Evolutionary conservation across 2,797 vertebrate genomes (phyloP), one percentile per base, ranked within the genome.

Genomic region (Aeoliscus strigatus): DNA sequence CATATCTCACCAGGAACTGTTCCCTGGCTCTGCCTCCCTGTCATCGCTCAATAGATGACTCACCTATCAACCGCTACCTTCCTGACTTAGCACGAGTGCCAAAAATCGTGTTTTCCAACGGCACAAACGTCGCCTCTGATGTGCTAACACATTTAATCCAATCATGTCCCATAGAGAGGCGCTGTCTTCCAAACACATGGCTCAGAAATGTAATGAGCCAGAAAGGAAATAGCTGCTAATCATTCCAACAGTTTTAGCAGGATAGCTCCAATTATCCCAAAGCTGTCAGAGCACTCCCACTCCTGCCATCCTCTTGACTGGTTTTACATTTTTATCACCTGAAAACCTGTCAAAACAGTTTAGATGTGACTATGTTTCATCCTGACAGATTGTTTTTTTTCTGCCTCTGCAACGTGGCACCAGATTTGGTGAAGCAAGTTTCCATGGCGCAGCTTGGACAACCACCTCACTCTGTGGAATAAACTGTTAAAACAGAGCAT

Each of bases 1-100:
- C 74, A 79, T 83, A 82, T 83, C 85, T 78, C 80, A 82, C 66
- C 51, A 53, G 72, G 60, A 57, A n/a, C 39, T 26, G 44, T 46
- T n/a, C 41, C 26, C 34, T 16, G 26, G 28, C 52, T 43, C 51
- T 30, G 15, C 2, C 14, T 27, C 39, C 34, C 9, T 23, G 38
- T 16, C 38, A 60, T 53, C 57, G 39, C 38, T 56, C 54, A 17
- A 24, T 12, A 39, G 21, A 36, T 8, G 2, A 25, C 48, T 62
- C 60, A 8, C 14, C 25, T 58, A 49, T 56, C 55, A 35, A 14
- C 46, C 47, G 23, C 59, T 36, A 45, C 60, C 43, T 51, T 48
- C 39, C 51, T 51, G 56, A 48, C 49, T 68, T 61, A 60, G 50
- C 15, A 21, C 8, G 9, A 15, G 49, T 33, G 32, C 30, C 55